A percentile compares a stretch with the other conserved stretches of the same genome.
phyloP scores from a whole-genome alignment of 1,140 invertebrate species.

The Zaprionus kolodkinae region DNA sequence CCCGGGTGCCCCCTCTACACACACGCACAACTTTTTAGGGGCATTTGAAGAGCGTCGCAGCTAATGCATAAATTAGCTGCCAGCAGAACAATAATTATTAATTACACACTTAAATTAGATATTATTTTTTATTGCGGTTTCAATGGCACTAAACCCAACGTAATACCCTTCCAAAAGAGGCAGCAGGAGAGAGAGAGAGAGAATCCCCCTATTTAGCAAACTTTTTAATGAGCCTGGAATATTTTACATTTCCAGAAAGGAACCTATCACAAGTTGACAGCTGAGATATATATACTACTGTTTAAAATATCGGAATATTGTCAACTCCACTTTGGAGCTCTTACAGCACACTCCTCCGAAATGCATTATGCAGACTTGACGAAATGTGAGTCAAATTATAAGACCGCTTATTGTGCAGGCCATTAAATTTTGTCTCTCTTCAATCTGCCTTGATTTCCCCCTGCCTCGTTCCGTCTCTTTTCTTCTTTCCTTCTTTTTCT shows the following conservation, averaged over 20 bases:
- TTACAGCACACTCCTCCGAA: neutral
- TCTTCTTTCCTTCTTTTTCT: too few species aligned
- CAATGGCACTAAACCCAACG: neutral
- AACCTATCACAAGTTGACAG: neutral
- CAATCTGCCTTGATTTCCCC: neutral
- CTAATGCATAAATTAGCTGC: slow-evolving; percentile 66
- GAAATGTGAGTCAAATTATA: slow-evolving; percentile 16
- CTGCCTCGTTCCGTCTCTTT: too few species aligned
- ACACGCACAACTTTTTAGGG: slow-evolving; percentile 1
- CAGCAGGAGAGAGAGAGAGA: too few species aligned
- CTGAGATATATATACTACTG: too few species aligned
- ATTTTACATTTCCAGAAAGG: slow-evolving; percentile 2
- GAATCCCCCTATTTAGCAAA: neutral
- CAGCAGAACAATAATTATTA: slow-evolving; percentile 41
- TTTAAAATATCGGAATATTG: too few species aligned
- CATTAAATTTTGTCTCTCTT: slow-evolving; percentile 27
- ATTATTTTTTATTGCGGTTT: slow-evolving; percentile 61
- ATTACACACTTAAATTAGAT: slow-evolving; percentile 63
- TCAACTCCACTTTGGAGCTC: neutral
- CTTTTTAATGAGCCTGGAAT: slow-evolving; percentile 25
- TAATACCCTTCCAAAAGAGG: neutral
- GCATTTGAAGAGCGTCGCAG: neutral
- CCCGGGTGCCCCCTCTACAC: neutral
- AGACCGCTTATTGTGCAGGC: slow-evolving; percentile 22
- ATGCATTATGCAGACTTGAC: slow-evolving; percentile 9